phyloP scores from a whole-genome alignment of 2,797 vertebrate species.

The Acestrorhynchus altus region DNA sequence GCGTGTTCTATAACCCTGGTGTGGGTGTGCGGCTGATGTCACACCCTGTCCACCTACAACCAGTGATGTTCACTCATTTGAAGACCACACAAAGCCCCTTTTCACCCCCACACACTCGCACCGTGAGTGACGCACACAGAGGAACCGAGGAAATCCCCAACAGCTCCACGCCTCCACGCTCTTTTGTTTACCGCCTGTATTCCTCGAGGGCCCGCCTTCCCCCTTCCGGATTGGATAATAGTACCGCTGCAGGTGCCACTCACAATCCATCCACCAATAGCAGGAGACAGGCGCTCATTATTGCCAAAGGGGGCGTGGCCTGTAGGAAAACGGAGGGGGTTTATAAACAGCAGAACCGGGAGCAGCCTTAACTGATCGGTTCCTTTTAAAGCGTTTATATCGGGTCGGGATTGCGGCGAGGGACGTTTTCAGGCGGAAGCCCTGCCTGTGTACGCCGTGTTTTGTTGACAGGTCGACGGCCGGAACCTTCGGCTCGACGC shows the following conservation, averaged over 20 bases:
- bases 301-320: background rate
- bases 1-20: background rate
- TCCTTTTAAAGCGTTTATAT: background rate
- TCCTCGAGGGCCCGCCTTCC: background rate
- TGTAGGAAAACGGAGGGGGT: background rate
- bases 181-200: background rate
- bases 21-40: slow-evolving; percentile 7
- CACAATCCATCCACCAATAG: background rate
- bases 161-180: slow-evolving; percentile 51
- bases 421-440: too few species aligned
- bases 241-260: background rate
- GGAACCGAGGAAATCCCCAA: slow-evolving; percentile 76
- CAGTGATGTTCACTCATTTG: background rate
- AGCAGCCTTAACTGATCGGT: background rate
- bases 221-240: background rate
- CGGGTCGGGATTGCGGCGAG: background rate
- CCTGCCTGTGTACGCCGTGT: background rate
- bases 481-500: background rate
- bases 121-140: slow-evolving; percentile 69
- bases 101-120: background rate
- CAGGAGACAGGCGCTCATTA: background rate
- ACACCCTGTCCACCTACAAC: slow-evolving; percentile 27
- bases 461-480: slow-evolving; percentile 28
- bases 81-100: background rate
- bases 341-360: too few species aligned